A percentile compares a stretch with the other conserved stretches of the same genome.
These are phyloP conservation scores for Teinopalpus imperialis DNA, from an alignment of 2,888 invertebrate genomes.

Conservation along the genomic window DNA sequence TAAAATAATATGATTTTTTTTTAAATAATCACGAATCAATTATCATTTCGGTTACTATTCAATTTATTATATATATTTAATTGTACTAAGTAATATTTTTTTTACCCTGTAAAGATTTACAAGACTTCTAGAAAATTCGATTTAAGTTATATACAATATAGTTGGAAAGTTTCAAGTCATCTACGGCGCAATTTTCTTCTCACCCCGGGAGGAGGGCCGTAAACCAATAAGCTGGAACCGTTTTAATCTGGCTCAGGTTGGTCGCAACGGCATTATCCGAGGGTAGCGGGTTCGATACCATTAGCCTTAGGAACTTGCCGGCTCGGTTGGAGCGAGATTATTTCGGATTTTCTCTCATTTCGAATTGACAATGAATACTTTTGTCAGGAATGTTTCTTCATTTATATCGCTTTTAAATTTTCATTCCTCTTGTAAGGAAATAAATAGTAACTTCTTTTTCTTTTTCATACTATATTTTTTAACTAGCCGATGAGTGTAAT, in stretches of 20 bases:
- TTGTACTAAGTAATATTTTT: too few species aligned
- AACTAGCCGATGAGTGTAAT: too few species aligned
- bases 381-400: conserved; percentile 8
- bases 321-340: conserved; percentile 26
- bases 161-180: conserved; percentile 11
- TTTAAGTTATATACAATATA: too few species aligned
- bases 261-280: conserved; percentile 25
- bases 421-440: not conserved
- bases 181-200: conserved; percentile 22
- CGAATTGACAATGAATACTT: conserved; percentile 16
- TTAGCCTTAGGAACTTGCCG: conserved; percentile 23
- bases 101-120: too few species aligned
- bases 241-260: conserved; percentile 31
- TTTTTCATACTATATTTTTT: too few species aligned
- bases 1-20: too few species aligned
- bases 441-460: too few species aligned
- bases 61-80: too few species aligned
- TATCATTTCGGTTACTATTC: too few species aligned
- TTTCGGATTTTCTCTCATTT: conserved; percentile 22
- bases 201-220: conserved; percentile 17
- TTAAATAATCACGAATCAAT: too few species aligned
- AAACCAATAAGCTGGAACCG: conserved; percentile 34
- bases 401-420: conserved; percentile 1
- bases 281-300: conserved; percentile 26
- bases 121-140: too few species aligned